Base-by-base conservation (phyloP, 1,140 invertebrate species). In the Zaprionus lachaisei region DNA sequence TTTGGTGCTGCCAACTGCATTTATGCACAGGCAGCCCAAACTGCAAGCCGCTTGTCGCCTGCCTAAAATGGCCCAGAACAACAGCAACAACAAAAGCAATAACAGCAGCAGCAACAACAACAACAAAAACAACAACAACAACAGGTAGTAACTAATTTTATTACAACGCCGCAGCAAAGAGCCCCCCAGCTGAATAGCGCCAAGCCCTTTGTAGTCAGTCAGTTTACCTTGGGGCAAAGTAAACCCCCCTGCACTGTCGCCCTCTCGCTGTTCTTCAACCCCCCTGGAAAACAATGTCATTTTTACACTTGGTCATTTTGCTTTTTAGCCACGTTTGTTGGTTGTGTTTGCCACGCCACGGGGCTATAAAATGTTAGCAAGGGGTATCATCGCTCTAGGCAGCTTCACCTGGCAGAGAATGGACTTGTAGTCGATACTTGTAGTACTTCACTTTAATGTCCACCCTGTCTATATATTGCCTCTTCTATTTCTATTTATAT, bases 241-340 rank as follows among this genome's bases (percentile, higher is more conserved):
- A n/a, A 17, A 9, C 22, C 14, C 20, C 37, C 37, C 44, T 28
- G 54, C 63, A 11, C 54, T 61, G 37, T 28, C 1, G 2, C 7
- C 14, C 12, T 5, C 34, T 37, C 5, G 38, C 15, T 26, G 20
- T 22, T 9, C 34, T 41, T 37, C 34, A 17, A 47, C 49, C 56
- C 22, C 26, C 65, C 54, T 15, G 51, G 54, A 78, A 81, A 89
- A 87, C 84, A 87, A 89, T 87, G 85, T 90, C 78, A 84, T 81
- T 84, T 86, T 89, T 87, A 79, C 85, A 89, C 85, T 84, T 76
- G 78, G 85, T 84, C 85, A 89, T 90, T 89, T 79, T 79, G 83
- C 62, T 63, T 67, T 79, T 75, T 60, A 37, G 66, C 62, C 77
- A 56, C 61, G 66, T 68, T 56, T 49, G 41, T 41, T 47, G n/a